Evolutionary conservation across 2,888 invertebrate genomes (phyloP).

Genomic region (Drosophila falleni): DNA sequence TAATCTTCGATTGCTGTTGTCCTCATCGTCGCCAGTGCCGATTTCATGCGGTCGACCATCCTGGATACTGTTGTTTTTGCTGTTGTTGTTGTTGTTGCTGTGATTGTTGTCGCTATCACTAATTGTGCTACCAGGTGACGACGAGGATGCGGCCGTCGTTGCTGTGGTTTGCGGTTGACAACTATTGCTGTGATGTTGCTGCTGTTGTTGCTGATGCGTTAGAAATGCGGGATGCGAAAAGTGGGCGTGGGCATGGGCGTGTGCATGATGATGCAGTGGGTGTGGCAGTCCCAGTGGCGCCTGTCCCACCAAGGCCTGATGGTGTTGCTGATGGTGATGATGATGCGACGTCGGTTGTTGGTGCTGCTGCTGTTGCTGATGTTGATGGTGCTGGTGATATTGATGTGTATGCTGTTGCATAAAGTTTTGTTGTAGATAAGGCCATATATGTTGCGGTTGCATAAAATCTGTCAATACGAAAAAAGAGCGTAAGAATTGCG

Average conservation of each 20-base stretch:
- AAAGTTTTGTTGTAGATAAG: conserved; percentile 86
- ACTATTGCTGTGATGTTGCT: conserved; percentile 84
- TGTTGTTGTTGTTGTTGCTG: conserved; percentile 65
- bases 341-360: conserved; percentile 58
- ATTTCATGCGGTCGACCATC: conserved; percentile 82
- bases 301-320: conserved; percentile 60
- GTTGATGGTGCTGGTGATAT: conserved; percentile 74
- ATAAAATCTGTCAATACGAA: conserved; percentile 83
- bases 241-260: conserved; percentile 84
- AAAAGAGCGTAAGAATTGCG: not conserved
- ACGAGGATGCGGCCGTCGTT: conserved; percentile 83
- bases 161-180: conserved; percentile 85
- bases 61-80: conserved; percentile 39
- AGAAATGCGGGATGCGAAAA: conserved; percentile 86
- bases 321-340: conserved; percentile 71
- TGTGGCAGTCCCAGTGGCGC: conserved; percentile 47
- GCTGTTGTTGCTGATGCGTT: conserved; percentile 80
- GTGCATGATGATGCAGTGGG: conserved; percentile 63
- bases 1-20: conserved; percentile 84
- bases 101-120: conserved; percentile 86
- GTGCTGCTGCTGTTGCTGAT: conserved; percentile 60
- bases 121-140: conserved; percentile 86
- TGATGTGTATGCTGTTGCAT: conserved; percentile 83
- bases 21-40: conserved; percentile 63
- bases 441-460: conserved; percentile 86